Base-by-base conservation (phyloP, 2,888 invertebrate species). In the Torymus aiolomorphi region DNA sequence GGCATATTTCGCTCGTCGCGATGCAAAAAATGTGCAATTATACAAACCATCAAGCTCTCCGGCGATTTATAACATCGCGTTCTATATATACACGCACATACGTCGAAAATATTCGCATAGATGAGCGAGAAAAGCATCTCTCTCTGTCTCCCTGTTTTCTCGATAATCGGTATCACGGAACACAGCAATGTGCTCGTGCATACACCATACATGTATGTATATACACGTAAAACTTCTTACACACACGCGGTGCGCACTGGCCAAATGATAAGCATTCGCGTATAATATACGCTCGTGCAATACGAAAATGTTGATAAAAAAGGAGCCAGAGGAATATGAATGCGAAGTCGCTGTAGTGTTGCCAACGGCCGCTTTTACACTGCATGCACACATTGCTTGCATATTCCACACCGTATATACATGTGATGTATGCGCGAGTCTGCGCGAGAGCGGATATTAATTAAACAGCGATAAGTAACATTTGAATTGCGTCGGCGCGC, bases 1-100 rank as follows among this genome's bases (percentile, higher is more conserved):
- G 51, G 31, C 54, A 63, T 62, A 56, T 63, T 66, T 62, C 56
- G 13, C 52, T 20, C n/a, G 54, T 8, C 31, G 18, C 67, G 71
- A 77, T 69, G 61, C 67, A 73, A 78, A 78, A 73, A 69, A 76
- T 75, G 51, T n/a, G 59, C 20, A 76, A 76, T 76, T 76, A n/a
- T n/a, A 67, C 61, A 76, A 76, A 67, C 20, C 76, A 54, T 11
- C 51, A 49, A 5, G 24, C 49, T 54, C 31, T 16, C 52, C 8
- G 24, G 20, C 4, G 51, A 78, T 59, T 72, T 62, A 51, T 66
- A 59, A 72, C 59, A 13, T 24, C 42, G 72, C 51, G 1, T 4
- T 54, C 51, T n/a, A 12, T 5, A 61, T 5, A 66, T 52, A 16
- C 11, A 14, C 20, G 4, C 59, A 12, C n/a, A 8, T 8, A 42